Evolutionary conservation across 2,797 vertebrate species (phyloP).

Genomic region (Xenops minutus): DNA sequence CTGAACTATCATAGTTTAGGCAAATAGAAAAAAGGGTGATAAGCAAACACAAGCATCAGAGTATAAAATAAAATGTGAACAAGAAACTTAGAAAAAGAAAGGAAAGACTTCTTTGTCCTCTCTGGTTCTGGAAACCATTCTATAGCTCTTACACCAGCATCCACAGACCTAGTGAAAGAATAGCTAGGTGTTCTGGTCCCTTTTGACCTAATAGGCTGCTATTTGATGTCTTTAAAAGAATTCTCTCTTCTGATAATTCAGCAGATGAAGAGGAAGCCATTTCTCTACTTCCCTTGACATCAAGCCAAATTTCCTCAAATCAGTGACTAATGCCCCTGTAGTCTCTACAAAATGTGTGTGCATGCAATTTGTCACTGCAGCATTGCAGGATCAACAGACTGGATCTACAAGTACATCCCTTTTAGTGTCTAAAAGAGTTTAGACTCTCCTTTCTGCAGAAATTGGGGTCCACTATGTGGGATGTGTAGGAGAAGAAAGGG

Average conservation of each 20-base stretch:
- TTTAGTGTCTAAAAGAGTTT: neutral
- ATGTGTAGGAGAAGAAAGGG: neutral
- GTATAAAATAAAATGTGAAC: neutral
- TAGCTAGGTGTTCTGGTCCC: neutral
- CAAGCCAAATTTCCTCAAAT: neutral
- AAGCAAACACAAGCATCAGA: neutral
- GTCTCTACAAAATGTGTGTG: neutral
- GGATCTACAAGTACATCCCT: neutral
- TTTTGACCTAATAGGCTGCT: neutral
- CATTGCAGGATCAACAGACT: neutral
- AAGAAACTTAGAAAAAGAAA: neutral
- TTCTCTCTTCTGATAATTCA: neutral
- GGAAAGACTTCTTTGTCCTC: neutral
- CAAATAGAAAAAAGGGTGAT: neutral
- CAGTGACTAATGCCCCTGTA: neutral
- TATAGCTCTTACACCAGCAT: neutral
- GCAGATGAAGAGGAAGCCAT: neutral
- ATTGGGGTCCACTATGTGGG: neutral
- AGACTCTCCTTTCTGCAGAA: neutral
- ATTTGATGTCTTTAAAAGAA: neutral
- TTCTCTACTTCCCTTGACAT: neutral
- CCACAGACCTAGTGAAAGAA: neutral
- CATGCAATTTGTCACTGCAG: neutral
- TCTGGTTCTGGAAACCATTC: neutral
- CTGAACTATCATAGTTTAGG: neutral